Conservation (phyloP, 2,113 vertebrate genomes). For the Callocephalon fimbriatum region DNA sequence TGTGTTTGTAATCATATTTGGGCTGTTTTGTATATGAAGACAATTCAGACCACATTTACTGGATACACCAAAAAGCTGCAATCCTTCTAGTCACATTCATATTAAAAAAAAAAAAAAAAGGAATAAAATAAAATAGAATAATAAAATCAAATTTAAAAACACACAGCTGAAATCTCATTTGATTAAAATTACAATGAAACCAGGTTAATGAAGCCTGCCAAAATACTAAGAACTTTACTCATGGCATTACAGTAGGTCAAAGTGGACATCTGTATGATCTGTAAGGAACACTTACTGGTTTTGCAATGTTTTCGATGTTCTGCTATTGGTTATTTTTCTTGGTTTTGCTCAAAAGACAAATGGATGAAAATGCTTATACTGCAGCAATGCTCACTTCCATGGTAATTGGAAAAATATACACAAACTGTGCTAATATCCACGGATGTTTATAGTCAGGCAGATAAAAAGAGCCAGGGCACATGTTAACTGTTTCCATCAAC, state of each 20-base stretch:
- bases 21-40: background rate
- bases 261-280: slow-evolving; percentile 35
- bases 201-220: background rate
- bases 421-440: slow-evolving; percentile 30
- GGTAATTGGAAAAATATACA: slow-evolving; percentile 61
- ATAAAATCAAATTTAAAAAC: background rate
- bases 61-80: background rate
- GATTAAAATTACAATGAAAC: background rate
- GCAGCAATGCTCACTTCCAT: slow-evolving; percentile 45
- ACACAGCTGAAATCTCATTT: background rate
- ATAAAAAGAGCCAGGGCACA: slow-evolving; percentile 41
- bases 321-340: slow-evolving; percentile 60
- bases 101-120: background rate
- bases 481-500: slow-evolving; percentile 37
- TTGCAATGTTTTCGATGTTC: slow-evolving; percentile 31
- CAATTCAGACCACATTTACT: background rate
- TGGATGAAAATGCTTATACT: slow-evolving; percentile 48
- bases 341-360: slow-evolving; percentile 58
- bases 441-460: slow-evolving; percentile 58
- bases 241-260: background rate
- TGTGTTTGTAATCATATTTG: background rate
- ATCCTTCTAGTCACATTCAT: background rate
- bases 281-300: slow-evolving; percentile 2
- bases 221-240: background rate
- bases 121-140: background rate